Conservation (phyloP, 2,797 vertebrate genomes). For the Falco rusticolus region DNA sequence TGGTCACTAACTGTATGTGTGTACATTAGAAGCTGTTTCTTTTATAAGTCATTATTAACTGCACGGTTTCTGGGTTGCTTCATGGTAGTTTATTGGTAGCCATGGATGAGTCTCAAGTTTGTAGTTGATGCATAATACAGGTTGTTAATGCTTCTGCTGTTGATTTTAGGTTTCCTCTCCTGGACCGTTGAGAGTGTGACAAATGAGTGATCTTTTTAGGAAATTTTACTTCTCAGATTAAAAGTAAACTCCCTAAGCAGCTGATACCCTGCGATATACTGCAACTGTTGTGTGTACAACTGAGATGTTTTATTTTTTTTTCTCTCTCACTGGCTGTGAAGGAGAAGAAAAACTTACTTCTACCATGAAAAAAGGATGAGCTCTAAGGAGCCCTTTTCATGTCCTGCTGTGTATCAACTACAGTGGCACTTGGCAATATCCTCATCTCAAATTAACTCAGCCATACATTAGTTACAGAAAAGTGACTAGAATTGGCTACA, state of each 20-base stretch:
- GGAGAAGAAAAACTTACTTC: not conserved
- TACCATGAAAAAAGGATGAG: not conserved
- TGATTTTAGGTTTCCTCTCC: not conserved
- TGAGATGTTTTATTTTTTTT: not conserved
- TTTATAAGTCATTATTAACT: not conserved
- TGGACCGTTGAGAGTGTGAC: not conserved
- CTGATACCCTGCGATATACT: not conserved
- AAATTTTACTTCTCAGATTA: not conserved
- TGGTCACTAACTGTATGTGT: not conserved
- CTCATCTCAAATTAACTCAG: not conserved
- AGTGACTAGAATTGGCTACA: not conserved
- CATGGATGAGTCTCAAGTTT: not conserved
- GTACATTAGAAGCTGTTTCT: not conserved
- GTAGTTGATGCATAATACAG: not conserved
- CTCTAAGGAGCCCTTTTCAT: not conserved
- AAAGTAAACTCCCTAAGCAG: not conserved
- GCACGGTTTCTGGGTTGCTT: not conserved
- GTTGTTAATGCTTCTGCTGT: not conserved
- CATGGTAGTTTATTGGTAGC: not conserved
- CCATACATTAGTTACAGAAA: not conserved
- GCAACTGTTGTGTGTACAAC: accelerated
- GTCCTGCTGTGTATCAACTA: not conserved
- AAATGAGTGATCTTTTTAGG: not conserved
- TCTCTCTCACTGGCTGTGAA: not conserved
- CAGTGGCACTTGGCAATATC: not conserved